phyloP scores from a whole-genome alignment of 2,888 invertebrate species.

The Harmothoe impar region DNA sequence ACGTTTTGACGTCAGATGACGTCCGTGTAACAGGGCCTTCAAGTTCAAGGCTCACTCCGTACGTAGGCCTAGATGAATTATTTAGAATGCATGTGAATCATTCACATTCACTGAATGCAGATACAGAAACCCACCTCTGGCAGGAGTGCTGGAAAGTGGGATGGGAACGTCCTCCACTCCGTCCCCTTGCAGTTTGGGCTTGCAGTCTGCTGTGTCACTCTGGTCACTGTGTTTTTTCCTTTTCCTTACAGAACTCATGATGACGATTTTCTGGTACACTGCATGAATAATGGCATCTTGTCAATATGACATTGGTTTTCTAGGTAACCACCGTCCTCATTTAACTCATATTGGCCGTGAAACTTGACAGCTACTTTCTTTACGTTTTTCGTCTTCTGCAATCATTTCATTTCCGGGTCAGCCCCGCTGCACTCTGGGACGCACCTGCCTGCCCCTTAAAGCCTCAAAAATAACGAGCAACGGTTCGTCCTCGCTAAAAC shows the following conservation, averaged over 20 bases:
- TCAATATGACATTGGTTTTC: too few species aligned
- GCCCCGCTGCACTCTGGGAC: background rate
- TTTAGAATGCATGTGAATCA: too few species aligned
- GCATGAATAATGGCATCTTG: too few species aligned
- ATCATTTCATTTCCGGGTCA: constrained; percentile 5
- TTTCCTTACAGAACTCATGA: constrained; percentile 2
- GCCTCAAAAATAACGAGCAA: too few species aligned
- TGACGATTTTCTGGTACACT: background rate
- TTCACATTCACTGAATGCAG: too few species aligned
- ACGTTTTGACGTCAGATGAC: too few species aligned
- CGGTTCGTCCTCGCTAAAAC: too few species aligned
- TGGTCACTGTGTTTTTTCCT: background rate
- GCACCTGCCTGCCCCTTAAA: too few species aligned
- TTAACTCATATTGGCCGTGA: background rate
- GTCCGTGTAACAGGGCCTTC: too few species aligned
- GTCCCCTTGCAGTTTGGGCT: constrained; percentile 28
- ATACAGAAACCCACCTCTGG: constrained; percentile 67
- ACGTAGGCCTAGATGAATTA: too few species aligned
- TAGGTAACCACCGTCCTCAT: background rate
- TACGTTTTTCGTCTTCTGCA: background rate
- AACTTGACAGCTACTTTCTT: constrained; percentile 35
- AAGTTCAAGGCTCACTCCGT: too few species aligned
- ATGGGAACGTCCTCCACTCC: constrained; percentile 62
- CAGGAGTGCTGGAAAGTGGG: constrained; percentile 68
- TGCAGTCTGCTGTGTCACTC: background rate